Base-by-base conservation (phyloP, 2,888 invertebrate species). In the Synergus gifuensis region DNA sequence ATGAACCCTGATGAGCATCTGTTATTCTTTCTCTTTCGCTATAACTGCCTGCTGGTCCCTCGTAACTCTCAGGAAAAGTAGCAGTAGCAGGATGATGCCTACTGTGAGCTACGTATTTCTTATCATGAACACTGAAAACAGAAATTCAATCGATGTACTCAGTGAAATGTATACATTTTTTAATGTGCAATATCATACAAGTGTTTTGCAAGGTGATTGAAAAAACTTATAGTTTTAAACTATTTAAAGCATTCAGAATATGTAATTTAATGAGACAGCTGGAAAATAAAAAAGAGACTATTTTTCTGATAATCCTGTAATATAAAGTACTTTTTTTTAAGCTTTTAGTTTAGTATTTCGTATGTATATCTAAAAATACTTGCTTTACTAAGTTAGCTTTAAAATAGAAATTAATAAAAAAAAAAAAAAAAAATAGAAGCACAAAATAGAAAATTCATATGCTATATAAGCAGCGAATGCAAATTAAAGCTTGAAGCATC, bases 21-120 rank as follows among this genome's bases (percentile, higher is more conserved):
- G 90, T 87, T 85, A 89, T 92, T 85, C 90, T 91, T 83, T 73
- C 73, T 80, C 88, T 86, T n/a, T 91, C 92, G 83, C 87, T 88
- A 83, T 91, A 92, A 81, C 89, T 88, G 82, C 93, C 93, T 80
- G 93, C 93, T 18, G 94, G 93, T 80, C 92, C 93, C 69, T 93
- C 94, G 80, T 92, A 92, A 66, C 87, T 90, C 42, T 87, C 94
- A 91, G 84, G 93, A 89, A 88, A 92, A n/a, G 80, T 79, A 28
- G 80, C 81, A 90, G 88, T 91, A 92, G 91, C 92, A 89, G 89
- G 93, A 81, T 87, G 88, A 88, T 93, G 93, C 85, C 93, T 93
- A 89, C 93, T 93, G 88, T 92, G 94, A 87, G 90, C 92, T 87
- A 90, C 93, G 77, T 91, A 89, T 79, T 92, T 92, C 82, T 92